Evolutionary conservation across 1,140 invertebrate genomes (phyloP).

Genomic region (Manduca sexta): DNA sequence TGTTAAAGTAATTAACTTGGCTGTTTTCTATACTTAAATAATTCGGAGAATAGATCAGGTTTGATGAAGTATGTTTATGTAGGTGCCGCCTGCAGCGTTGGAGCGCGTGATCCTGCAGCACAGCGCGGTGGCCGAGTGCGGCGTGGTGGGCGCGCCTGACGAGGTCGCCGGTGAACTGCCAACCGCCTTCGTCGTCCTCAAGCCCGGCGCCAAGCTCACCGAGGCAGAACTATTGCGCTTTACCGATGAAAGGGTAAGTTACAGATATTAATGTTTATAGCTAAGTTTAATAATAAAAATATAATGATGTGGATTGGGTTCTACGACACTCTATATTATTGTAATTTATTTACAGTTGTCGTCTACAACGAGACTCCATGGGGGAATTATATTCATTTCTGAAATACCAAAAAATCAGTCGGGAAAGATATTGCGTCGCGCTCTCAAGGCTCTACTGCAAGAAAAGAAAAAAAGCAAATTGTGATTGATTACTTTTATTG

Average conservation of each 20-base stretch:
- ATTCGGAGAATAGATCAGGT: no score
- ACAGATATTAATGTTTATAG: no score
- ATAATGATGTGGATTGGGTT: no score
- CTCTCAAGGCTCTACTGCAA: constrained; percentile 50
- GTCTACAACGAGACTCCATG: constrained; percentile 61
- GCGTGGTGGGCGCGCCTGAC: constrained; percentile 83
- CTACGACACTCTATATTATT: no score
- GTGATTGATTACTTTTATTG: no score
- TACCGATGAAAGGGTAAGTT: constrained; percentile 53
- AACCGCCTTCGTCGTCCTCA: constrained; percentile 77
- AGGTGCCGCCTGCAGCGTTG: constrained; percentile 79
- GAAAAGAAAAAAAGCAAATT: constrained; percentile 28
- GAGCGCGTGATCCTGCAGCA: constrained; percentile 76
- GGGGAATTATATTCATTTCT: constrained; percentile 76
- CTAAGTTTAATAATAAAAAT: no score
- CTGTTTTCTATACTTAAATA: no score
- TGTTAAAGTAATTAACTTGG: no score
- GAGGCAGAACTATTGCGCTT: constrained; percentile 73
- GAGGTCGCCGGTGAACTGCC: constrained; percentile 80
- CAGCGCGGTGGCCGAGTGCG: constrained; percentile 80
- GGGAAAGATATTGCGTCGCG: constrained; percentile 77
- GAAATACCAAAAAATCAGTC: constrained; percentile 76
- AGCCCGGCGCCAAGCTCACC: constrained; percentile 60
- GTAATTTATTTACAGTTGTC: constrained; percentile 36
- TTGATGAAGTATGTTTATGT: neutral